phyloP scores from a whole-genome alignment of 2,888 invertebrate genomes.

The Netelia inedita region DNA sequence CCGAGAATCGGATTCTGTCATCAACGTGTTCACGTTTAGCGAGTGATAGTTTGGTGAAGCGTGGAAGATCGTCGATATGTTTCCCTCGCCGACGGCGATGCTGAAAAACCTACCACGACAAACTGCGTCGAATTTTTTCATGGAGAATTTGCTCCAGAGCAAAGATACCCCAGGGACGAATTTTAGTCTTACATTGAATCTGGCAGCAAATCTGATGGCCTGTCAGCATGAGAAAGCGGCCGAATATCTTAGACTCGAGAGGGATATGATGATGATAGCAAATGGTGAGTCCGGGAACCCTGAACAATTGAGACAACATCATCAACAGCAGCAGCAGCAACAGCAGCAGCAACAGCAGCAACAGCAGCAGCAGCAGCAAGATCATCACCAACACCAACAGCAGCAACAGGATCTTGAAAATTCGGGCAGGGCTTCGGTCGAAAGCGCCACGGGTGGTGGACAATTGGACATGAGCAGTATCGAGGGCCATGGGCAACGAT shows the following conservation, averaged over 20 bases:
- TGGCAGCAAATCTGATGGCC: slow-evolving; percentile 83
- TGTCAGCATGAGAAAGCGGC: slow-evolving; percentile 82
- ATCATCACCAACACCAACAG: slow-evolving; percentile 48
- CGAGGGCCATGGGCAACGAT: slow-evolving; percentile 65
- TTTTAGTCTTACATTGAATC: slow-evolving; percentile 87
- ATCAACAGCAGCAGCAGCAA: slow-evolving; percentile 46
- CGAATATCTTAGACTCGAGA: slow-evolving; percentile 74
- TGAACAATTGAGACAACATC: slow-evolving; percentile 58
- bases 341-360: slow-evolving; percentile 50
- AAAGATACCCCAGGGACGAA: slow-evolving; percentile 84
- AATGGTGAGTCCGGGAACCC: slow-evolving; percentile 52
- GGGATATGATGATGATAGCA: slow-evolving; percentile 70
- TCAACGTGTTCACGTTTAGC: neutral
- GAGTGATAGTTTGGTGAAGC: neutral
- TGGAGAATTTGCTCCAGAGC: slow-evolving; percentile 88
- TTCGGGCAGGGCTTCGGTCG: slow-evolving; percentile 60
- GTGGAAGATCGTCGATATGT: slow-evolving; percentile 74
- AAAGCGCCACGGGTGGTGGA: slow-evolving; percentile 55
- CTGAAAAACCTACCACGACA: slow-evolving; percentile 84
- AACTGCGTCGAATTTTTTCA: slow-evolving; percentile 87
- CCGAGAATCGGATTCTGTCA: neutral
- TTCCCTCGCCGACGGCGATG: slow-evolving; percentile 84
- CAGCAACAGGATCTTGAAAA: slow-evolving; percentile 61
- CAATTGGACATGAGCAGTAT: slow-evolving; percentile 60
- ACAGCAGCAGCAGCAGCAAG: slow-evolving; percentile 58